Evolutionary conservation across 2,113 vertebrate genomes (phyloP), one percentile per base, ranked within the genome.

Genomic region (Cynocephalus volans): DNA sequence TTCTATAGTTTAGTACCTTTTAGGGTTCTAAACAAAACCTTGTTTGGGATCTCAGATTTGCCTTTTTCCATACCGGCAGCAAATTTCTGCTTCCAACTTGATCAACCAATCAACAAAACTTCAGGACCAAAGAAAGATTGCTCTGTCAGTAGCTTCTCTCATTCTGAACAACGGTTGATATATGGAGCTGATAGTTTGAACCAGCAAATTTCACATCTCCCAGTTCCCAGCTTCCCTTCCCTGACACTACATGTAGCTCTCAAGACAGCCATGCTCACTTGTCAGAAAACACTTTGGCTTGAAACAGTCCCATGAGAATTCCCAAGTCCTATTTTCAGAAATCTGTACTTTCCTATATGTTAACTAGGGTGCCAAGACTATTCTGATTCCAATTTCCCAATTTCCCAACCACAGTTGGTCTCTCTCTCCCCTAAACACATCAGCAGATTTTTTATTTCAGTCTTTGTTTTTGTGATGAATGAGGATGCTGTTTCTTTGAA

Each of bases 121-220:
- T 95, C 45, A 97, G 73, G 48, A 81, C 62, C 62, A 90, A 89
- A 96, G 89, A 94, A 89, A 45, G 58, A 92, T 14, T 93, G 95
- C 70, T 81, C 88, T 96, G 96, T 96, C 95, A 79, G 90, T 85
- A 45, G 36, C 58, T 88, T 41, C 90, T 92, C 80, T 96, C 77
- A 88, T 92, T 85, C 45, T 58, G 72, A 67, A 89, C 62, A 70
- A 81, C 52, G 52, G 87, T 48, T 96, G 89, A 96, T 93, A 90
- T 58, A 90, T 79, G 65, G 70, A 93, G 58, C 76, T 84, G 58
- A 54, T 88, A 90, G 67, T 88, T 4, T 85, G 75, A 96, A 94
- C 86, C 70, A 96, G 87, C 48, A 97, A 95, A 93, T 96, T 96
- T 93, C 84, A 92, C 54, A 33, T 93, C 70, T 92, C 65, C 84